Percentiles rank a stretch among this genome's conserved stretches.
Evolutionary conservation across 2,888 invertebrate species (phyloP).

Genomic region (Cataglyphis cursor): DNA sequence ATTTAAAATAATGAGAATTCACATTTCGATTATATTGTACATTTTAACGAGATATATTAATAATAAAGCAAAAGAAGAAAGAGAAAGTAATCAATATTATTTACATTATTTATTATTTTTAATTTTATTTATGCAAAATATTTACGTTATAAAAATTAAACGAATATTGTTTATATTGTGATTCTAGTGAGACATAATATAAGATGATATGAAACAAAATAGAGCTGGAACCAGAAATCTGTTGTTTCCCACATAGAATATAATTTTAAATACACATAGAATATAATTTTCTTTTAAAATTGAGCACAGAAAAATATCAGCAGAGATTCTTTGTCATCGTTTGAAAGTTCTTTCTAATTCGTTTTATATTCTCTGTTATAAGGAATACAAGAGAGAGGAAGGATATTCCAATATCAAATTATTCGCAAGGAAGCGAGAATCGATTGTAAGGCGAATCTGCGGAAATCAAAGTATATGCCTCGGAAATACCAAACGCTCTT

Average conservation of each 20-base stretch:
- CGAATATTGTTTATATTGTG: background rate
- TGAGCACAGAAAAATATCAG: background rate
- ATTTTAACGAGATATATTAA: constrained; percentile 21
- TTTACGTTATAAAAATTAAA: background rate
- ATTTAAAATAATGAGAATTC: background rate
- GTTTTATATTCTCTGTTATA: background rate
- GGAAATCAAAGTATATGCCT: constrained; percentile 13
- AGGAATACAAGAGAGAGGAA: background rate
- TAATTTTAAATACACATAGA: background rate
- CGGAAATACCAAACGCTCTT: constrained; percentile 7
- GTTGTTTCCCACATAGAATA: background rate
- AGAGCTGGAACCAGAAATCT: background rate
- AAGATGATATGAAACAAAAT: background rate
- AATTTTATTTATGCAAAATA: background rate
- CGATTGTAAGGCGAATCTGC: constrained; percentile 33
- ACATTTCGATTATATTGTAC: background rate
- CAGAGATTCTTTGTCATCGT: background rate
- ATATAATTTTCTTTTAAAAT: background rate
- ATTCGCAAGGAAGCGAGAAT: constrained; percentile 1
- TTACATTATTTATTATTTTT: background rate
- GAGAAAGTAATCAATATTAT: background rate
- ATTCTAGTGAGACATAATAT: background rate
- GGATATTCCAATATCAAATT: constrained; percentile 17
- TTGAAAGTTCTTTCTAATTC: background rate
- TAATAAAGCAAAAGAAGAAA: background rate